Evolutionary conservation across 2,113 vertebrate genomes (phyloP).

Genomic region (Dermatemys mawii): DNA sequence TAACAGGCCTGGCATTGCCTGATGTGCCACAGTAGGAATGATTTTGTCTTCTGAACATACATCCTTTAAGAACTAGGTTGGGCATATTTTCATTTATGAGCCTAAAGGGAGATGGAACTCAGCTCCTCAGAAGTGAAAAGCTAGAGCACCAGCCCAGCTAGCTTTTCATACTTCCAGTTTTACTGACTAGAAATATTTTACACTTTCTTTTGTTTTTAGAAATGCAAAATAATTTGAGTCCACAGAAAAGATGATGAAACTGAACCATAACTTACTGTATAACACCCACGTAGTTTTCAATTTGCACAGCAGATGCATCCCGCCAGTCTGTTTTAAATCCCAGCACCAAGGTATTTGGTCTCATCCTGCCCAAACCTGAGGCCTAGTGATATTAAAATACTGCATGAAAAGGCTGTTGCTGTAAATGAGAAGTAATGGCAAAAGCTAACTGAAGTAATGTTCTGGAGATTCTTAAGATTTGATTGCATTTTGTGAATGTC

Average conservation of each 20-base stretch:
- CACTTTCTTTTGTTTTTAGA: not conserved
- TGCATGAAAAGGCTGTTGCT: conserved; percentile 64
- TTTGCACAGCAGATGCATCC: conserved; percentile 72
- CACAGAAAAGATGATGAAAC: not conserved
- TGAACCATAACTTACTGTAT: conserved; percentile 90
- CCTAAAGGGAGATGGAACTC: not conserved
- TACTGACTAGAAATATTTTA: not conserved
- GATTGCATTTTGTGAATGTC: conserved; percentile 72
- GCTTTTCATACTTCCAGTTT: not conserved
- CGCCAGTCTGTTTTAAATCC: conserved; percentile 96
- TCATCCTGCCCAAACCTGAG: conserved; percentile 94
- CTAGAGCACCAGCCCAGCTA: not conserved
- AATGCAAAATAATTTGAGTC: not conserved
- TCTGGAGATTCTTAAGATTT: conserved; percentile 71
- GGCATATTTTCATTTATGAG: not conserved
- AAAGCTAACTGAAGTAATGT: conserved; percentile 71
- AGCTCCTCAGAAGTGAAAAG: not conserved
- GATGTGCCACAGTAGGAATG: not conserved
- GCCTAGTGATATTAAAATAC: conserved; percentile 81
- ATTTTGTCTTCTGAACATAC: not conserved
- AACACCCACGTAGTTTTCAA: conserved; percentile 91
- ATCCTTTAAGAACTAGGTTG: not conserved
- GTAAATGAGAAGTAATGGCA: conserved; percentile 73
- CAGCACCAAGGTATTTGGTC: conserved; percentile 93
- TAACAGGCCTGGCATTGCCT: not conserved